Evolutionary conservation across 2,888 invertebrate species (phyloP).

Genomic region (Synanthedon andrenaeformis): DNA sequence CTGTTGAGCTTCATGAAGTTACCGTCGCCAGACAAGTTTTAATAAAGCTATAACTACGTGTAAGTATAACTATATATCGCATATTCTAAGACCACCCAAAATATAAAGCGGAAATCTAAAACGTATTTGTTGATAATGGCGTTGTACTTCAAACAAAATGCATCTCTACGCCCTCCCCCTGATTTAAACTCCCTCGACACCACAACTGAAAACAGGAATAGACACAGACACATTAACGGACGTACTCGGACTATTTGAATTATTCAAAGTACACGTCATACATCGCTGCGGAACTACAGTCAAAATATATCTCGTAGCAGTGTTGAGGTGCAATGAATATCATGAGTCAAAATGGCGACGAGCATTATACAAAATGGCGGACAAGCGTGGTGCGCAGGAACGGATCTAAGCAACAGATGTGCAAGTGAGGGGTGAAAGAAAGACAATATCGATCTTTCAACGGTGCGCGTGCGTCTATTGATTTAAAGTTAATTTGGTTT

Average conservation of each 20-base stretch:
- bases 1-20: no score
- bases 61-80: no score
- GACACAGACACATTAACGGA: constrained; percentile 8
- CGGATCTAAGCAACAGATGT: constrained; percentile 36
- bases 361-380: background rate
- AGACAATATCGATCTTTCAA: constrained; percentile 58
- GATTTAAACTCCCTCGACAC: constrained; percentile 15
- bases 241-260: background rate
- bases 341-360: background rate
- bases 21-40: no score
- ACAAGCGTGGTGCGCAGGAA: background rate
- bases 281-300: background rate
- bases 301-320: no score
- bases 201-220: constrained; percentile 16
- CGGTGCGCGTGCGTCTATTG: constrained; percentile 41
- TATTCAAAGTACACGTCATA: background rate
- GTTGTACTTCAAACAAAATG: background rate
- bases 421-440: constrained; percentile 33
- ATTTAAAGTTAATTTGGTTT: constrained; percentile 28
- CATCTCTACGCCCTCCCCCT: constrained; percentile 8
- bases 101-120: background rate
- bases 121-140: background rate
- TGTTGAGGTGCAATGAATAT: background rate
- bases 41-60: no score
- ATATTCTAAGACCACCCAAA: background rate